Conservation (phyloP, 2,888 invertebrate species). For the Lysandra coridon region DNA sequence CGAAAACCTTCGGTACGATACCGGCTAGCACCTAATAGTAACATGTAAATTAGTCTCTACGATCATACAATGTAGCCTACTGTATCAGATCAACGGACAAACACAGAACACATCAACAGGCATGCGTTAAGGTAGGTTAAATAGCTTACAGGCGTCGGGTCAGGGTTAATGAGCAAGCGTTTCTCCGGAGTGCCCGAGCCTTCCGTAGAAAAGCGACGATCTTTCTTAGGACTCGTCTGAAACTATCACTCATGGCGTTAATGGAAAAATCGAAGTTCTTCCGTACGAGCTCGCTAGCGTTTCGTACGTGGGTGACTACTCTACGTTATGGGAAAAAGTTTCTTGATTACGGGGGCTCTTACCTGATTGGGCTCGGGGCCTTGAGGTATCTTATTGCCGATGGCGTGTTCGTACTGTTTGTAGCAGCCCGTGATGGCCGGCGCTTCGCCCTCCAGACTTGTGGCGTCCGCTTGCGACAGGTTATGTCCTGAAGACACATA, state of each 20-base stretch:
- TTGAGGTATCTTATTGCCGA: slow-evolving; percentile 66
- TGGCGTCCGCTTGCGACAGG: slow-evolving; percentile 93
- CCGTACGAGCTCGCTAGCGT: slow-evolving; percentile 31
- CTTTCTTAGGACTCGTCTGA: slow-evolving; percentile 75
- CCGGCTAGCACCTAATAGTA: background rate
- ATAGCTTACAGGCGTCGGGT: slow-evolving; percentile 75
- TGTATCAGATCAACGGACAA: slow-evolving; percentile 14
- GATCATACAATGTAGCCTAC: slow-evolving; percentile 12
- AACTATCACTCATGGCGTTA: slow-evolving; percentile 69
- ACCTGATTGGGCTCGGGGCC: slow-evolving; percentile 68
- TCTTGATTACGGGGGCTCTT: slow-evolving; percentile 42
- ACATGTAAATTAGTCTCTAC: slow-evolving; percentile 7
- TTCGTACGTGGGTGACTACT: background rate
- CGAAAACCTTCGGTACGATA: background rate
- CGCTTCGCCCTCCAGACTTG: slow-evolving; percentile 89
- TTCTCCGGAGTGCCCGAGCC: slow-evolving; percentile 74
- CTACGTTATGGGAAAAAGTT: background rate
- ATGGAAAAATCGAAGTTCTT: slow-evolving; percentile 47
- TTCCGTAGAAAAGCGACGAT: slow-evolving; percentile 72
- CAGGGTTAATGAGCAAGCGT: slow-evolving; percentile 77
- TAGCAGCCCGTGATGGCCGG: slow-evolving; percentile 89
- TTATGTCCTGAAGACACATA: slow-evolving; percentile 90
- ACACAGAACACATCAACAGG: slow-evolving; percentile 35
- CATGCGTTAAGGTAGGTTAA: slow-evolving; percentile 38
- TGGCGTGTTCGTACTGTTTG: slow-evolving; percentile 87